Evolutionary conservation across 2,797 vertebrate genomes (phyloP).

Genomic region (Gymnoscopelus braueri): DNA sequence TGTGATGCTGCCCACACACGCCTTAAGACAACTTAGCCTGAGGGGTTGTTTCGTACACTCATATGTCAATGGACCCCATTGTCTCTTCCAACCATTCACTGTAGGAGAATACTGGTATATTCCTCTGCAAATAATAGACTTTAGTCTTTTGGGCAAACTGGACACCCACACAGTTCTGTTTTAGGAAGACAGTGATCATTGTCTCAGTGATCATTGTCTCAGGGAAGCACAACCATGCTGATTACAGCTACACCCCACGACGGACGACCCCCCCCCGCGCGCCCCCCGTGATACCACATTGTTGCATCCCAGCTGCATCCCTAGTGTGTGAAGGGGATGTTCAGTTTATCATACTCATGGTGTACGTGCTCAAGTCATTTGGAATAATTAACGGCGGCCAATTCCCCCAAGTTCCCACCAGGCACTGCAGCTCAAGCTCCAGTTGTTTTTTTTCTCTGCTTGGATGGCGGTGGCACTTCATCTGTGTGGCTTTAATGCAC

Average conservation of each 20-base stretch:
- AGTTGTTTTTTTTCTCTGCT: constrained; percentile 69
- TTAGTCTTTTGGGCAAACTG: constrained; percentile 9
- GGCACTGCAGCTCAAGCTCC: constrained; percentile 45
- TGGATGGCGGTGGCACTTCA: constrained; percentile 58
- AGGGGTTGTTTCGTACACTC: no score
- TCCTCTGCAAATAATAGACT: constrained; percentile 1
- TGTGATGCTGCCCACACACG: no score
- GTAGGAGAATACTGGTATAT: no score
- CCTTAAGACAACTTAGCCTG: no score
- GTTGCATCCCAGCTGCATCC: constrained; percentile 5
- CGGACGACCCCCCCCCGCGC: no score
- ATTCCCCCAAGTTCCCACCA: constrained; percentile 35
- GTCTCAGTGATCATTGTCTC: no score
- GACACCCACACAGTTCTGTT: no score
- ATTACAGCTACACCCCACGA: constrained; percentile 29
- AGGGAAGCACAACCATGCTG: no score
- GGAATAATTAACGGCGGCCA: constrained; percentile 67
- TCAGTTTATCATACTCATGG: constrained; percentile 50
- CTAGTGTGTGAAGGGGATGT: constrained; percentile 17
- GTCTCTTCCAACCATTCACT: no score
- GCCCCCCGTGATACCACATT: constrained; percentile 41
- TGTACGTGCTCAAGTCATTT: constrained; percentile 69
- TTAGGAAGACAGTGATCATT: no score
- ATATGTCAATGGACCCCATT: no score
- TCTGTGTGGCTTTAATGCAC: constrained; percentile 63